Percentiles rank a stretch among this genome's conserved stretches.
Conservation (phyloP, 2,797 vertebrate genomes). For the Menidia menidia region DNA sequence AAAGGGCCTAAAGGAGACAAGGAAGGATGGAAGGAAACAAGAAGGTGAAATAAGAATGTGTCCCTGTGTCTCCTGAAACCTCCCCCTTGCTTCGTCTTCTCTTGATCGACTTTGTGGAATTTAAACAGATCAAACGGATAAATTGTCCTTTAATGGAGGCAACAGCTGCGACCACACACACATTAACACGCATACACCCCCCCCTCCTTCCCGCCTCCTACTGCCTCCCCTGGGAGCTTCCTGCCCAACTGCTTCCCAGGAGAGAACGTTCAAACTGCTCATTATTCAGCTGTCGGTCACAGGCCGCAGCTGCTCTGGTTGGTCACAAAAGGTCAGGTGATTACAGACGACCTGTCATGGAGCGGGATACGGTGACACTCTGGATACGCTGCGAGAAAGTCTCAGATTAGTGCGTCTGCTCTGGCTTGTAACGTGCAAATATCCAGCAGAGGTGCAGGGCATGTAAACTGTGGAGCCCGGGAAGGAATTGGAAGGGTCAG, state of each 20-base stretch:
- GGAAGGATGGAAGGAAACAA: background rate
- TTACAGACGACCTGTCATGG: background rate
- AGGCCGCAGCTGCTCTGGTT: constrained; percentile 4
- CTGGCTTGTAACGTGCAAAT: background rate
- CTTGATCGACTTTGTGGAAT: constrained; percentile 9
- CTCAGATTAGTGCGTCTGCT: background rate
- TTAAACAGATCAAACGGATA: constrained; percentile 28
- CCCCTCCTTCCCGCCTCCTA: background rate
- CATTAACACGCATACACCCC: constrained; percentile 10
- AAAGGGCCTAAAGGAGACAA: background rate
- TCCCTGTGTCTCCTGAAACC: constrained; percentile 6
- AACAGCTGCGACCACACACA: constrained; percentile 40
- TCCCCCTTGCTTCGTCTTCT: background rate
- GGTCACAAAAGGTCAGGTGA: constrained; percentile 12
- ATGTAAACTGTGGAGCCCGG: background rate
- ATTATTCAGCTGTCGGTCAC: constrained; percentile 12
- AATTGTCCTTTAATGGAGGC: constrained; percentile 36
- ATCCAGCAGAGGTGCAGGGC: background rate
- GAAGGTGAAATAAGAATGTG: background rate
- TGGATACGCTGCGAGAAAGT: background rate
- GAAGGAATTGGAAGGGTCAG: background rate
- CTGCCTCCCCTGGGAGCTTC: constrained; percentile 6
- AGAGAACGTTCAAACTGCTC: constrained; percentile 13
- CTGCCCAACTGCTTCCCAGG: constrained; percentile 15
- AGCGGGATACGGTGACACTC: background rate